phyloP scores from a whole-genome alignment of 2,888 invertebrate species.

The Protophormia terraenovae region DNA sequence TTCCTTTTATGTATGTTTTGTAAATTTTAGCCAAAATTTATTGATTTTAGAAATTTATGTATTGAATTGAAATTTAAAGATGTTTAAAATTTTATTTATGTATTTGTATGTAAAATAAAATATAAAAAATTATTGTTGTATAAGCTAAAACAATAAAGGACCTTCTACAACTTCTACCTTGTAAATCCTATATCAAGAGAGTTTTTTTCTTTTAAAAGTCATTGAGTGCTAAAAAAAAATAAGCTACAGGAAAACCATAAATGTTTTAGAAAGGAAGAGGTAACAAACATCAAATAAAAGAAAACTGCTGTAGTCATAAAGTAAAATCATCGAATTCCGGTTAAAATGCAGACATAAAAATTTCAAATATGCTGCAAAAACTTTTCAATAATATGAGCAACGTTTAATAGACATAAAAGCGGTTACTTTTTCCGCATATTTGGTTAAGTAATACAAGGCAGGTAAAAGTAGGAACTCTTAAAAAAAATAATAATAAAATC shows the following conservation, averaged over 20 bases:
- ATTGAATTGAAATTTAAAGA: neutral
- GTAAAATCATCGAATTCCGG: conserved; percentile 43
- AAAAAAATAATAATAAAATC: no score
- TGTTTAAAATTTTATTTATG: neutral
- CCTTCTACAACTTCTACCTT: neutral
- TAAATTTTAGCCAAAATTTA: neutral
- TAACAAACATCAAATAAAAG: neutral
- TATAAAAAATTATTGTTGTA: no score
- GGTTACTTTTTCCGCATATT: neutral
- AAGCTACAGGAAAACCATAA: neutral
- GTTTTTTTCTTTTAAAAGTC: neutral
- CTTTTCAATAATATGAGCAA: neutral
- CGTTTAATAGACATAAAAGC: neutral
- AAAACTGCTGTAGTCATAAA: conserved; percentile 30
- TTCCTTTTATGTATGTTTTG: neutral
- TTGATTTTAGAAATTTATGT: neutral
- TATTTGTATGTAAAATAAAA: no score
- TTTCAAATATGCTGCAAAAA: neutral
- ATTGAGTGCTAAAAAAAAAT: neutral
- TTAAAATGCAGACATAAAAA: conserved; percentile 11
- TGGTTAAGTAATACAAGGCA: neutral
- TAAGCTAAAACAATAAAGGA: neutral
- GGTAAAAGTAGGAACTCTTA: no score
- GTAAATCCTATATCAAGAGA: neutral
- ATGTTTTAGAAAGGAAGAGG: neutral